Evolutionary conservation across 2,113 vertebrate species (phyloP), one percentile per base, ranked within the genome.

Genomic region (Drymodes brunneopygia): DNA sequence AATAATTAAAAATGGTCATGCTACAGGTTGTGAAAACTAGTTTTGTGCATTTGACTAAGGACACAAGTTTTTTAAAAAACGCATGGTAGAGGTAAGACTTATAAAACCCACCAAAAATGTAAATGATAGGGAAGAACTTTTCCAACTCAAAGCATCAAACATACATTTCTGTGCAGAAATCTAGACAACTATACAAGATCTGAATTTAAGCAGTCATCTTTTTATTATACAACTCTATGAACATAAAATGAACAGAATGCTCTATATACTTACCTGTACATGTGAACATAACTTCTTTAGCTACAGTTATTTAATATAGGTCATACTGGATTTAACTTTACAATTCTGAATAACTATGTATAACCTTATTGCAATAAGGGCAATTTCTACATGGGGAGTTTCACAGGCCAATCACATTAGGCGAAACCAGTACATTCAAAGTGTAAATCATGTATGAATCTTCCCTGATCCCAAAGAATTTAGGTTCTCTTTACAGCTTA

Each of bases 191-290:
- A 98, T 99, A 99, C 99, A 99, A 98, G 98, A 98, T 98, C 98
- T 98, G 98, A 98, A 98, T 99, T 99, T 98, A 98, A 98, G 98
- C 98, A 98, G 98, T 98, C 98, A 97, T 99, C 98, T 97, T 97
- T 99, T 98, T 99, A 98, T 99, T 99, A 98, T 99, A 99, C 99
- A 98, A 98, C 97, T 98, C 98, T 98, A 98, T 98, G 98, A 98
- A 98, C 98, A 99, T 98, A 98, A 98, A 98, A 98, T 97, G 98
- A 98, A 98, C 98, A 98, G 98, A 98, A 98, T 98, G 98, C 98
- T 99, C 98, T 98, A 98, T 98, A 98, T 99, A 98, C 98, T 98
- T 98, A 98, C 98, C 98, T 99, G 98, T 99, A 99, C 98, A 98
- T 98, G 98, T 98, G 98, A 98, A 98, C 98, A 97, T 97, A 98